Percentiles rank a stretch among this genome's conserved stretches.
phyloP scores from a whole-genome alignment of 2,888 invertebrate species.

The Aphodius sticticus region DNA sequence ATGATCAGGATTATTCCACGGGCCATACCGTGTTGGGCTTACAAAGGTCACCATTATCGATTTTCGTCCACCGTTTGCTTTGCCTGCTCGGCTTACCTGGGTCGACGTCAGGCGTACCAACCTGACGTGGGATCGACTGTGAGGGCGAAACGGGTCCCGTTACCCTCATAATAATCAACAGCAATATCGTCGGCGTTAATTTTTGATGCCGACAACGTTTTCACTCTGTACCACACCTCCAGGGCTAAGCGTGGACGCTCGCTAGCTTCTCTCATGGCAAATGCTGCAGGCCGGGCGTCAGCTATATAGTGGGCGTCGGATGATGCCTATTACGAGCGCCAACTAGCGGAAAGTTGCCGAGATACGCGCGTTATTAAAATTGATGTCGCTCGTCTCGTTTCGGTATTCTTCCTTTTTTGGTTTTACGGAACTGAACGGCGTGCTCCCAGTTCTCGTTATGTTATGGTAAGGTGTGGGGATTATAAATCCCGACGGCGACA shows the following conservation, averaged over 20 bases:
- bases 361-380: not conserved
- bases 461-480: not conserved
- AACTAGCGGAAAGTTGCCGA: constrained; percentile 4
- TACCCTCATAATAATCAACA: not conserved
- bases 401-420: not conserved
- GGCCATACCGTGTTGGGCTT: not conserved
- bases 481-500: not conserved
- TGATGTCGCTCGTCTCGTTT: not conserved
- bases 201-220: not conserved
- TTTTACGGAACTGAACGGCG: not conserved
- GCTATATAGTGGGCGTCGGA: not conserved
- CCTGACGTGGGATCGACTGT: not conserved
- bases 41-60: not conserved
- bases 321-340: not conserved
- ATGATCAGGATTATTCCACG: not conserved
- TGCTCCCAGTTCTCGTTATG: not conserved
- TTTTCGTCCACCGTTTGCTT: not conserved
- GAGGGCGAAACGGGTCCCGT: not conserved
- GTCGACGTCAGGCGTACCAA: not conserved
- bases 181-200: not conserved
- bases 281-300: not conserved
- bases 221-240: not conserved
- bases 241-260: not conserved
- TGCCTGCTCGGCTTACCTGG: not conserved
- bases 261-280: not conserved